These are phyloP conservation scores for Zaprionus tsacasi DNA, from an alignment of 1,140 invertebrate genomes.

Conservation along the genomic window DNA sequence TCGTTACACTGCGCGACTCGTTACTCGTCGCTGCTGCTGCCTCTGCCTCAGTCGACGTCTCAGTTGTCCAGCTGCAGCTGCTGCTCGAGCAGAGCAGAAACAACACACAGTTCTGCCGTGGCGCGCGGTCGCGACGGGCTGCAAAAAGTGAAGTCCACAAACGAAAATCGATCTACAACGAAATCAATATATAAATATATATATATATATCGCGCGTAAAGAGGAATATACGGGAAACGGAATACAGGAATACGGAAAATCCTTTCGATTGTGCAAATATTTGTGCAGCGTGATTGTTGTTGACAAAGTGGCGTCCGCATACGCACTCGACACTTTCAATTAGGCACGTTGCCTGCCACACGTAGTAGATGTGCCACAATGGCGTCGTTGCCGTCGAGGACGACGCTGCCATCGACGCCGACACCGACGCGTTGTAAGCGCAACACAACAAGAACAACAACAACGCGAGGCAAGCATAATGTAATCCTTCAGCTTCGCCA, in stretches of 20 bases:
- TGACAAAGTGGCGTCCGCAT: constrained; percentile 78
- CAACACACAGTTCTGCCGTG: constrained; percentile 36
- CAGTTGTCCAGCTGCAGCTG: constrained; percentile 43
- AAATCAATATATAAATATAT: constrained; percentile 18
- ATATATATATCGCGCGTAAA: constrained; percentile 25
- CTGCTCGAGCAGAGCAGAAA: neutral
- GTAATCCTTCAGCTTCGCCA: constrained; percentile 19
- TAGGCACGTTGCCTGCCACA: constrained; percentile 72
- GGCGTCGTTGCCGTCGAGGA: constrained; percentile 69
- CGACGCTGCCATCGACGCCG: constrained; percentile 57
- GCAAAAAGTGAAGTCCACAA: constrained; percentile 34
- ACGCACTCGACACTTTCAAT: constrained; percentile 74
- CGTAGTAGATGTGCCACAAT: constrained; percentile 81
- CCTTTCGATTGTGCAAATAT: constrained; percentile 69
- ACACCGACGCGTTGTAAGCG: constrained; percentile 57
- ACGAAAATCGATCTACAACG: constrained; percentile 34
- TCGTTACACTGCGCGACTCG: neutral
- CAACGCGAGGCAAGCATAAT: constrained; percentile 5
- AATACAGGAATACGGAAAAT: constrained; percentile 51
- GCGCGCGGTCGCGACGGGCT: constrained; percentile 54
- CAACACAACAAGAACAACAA: neutral
- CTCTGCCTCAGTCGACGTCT: constrained; percentile 23
- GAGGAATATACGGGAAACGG: constrained; percentile 9
- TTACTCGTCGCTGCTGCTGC: constrained; percentile 22
- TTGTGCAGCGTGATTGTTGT: constrained; percentile 74